Conservation (phyloP, 2,888 invertebrate species). For the Allacma fusca region DNA sequence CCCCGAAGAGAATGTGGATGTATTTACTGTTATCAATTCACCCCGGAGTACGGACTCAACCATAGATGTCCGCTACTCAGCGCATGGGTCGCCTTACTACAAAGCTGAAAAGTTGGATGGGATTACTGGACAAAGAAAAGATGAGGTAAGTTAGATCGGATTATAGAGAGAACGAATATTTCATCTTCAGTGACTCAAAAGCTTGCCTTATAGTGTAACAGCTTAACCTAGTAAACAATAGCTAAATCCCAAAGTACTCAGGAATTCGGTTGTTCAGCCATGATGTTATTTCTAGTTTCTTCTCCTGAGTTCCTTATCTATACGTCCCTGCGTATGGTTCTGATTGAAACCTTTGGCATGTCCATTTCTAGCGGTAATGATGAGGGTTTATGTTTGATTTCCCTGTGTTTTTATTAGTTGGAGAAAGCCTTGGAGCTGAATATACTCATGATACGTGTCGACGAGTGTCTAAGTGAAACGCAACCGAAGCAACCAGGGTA, state of each 20-base stretch:
- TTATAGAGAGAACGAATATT: conserved; percentile 34
- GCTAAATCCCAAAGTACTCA: too few relatives aligned
- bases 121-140: conserved; percentile 76
- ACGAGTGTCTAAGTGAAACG: conserved; percentile 84
- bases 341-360: too few relatives aligned
- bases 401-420: conserved; percentile 63
- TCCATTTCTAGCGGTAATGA: background rate
- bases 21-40: conserved; percentile 87
- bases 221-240: background rate
- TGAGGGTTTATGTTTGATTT: conserved; percentile 45
- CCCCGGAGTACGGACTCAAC: conserved; percentile 67
- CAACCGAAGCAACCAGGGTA: conserved; percentile 67
- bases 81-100: conserved; percentile 93
- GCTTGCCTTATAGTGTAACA: background rate
- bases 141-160: conserved; percentile 64
- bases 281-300: background rate
- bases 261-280: background rate
- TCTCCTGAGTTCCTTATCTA: background rate
- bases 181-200: background rate
- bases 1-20: conserved; percentile 83
- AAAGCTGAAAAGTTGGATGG: conserved; percentile 87
- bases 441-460: conserved; percentile 89
- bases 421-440: conserved; percentile 76
- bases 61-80: conserved; percentile 88
- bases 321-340: too few relatives aligned